phyloP scores from a whole-genome alignment of 1,140 invertebrate species.

The Brachionus manjavacas region DNA sequence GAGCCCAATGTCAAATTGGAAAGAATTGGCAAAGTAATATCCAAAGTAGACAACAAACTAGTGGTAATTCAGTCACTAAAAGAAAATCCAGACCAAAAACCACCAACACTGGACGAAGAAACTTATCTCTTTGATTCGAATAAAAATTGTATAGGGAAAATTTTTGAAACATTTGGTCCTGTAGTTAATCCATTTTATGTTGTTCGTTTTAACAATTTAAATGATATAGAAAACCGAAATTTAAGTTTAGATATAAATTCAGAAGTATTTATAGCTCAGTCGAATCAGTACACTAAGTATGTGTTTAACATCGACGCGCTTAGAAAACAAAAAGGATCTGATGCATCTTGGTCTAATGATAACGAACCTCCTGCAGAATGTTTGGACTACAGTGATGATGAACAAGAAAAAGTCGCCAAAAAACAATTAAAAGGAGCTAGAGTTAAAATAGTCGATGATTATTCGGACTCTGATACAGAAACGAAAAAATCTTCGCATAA shows the following conservation, averaged over 20 bases:
- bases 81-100: conserved; percentile 1
- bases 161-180: conserved; percentile 84
- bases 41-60: conserved; percentile 20
- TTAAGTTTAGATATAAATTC: conserved; percentile 62
- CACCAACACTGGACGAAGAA: conserved; percentile 29
- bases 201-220: conserved; percentile 71
- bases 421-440: neutral
- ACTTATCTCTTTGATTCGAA: conserved; percentile 29
- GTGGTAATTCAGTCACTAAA: neutral
- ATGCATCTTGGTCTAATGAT: conserved; percentile 77
- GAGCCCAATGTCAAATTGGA: neutral
- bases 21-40: conserved; percentile 33
- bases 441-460: neutral
- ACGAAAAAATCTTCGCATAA: conserved; percentile 8
- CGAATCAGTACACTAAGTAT: conserved; percentile 66
- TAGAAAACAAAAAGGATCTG: conserved; percentile 68
- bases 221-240: conserved; percentile 67
- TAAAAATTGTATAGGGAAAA: conserved; percentile 51
- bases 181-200: conserved; percentile 73
- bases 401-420: conserved; percentile 34
- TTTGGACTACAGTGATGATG: conserved; percentile 42
- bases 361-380: conserved; percentile 68
- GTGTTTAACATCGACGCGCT: conserved; percentile 66
- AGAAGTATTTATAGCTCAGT: conserved; percentile 73
- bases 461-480: conserved; percentile 8